Evolutionary conservation across 2,113 vertebrate species (phyloP), one percentile per base, ranked within the genome.

Genomic region (Hippocampus barbouri): DNA sequence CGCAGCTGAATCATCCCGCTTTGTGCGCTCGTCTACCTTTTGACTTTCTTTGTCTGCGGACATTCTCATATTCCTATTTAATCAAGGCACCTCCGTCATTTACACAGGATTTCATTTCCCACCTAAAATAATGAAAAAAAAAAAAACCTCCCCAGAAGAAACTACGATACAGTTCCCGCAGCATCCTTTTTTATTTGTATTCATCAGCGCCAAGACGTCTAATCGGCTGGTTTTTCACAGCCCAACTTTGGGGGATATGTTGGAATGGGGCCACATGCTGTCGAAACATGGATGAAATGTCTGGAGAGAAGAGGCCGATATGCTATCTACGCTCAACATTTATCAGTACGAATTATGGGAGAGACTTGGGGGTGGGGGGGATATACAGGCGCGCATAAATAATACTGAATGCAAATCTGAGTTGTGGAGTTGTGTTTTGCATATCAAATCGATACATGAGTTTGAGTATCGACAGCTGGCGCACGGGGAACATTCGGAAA

Each of bases 41-140:
- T 77, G 23, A 74, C 83, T 85, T 76, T 86, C 70, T 83, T 85
- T 87, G 82, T 70, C 80, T 62, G 74, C 76, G 65, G 72, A 61
- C 79, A 79, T 84, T 87, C 83, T 74, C 76, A 86, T 85, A 75
- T 80, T 88, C 80, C 71, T 71, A 62, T 87, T 87, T 90, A 91
- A 91, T 89, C 86, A 88, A 86, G 84, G 77, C 66, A 78, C 79
- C 73, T 74, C 82, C 77, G 70, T 89, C 80, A 87, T 87, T 88
- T 85, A 81, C 78, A 80, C 73, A 73, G 72, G 68, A 76, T 81
- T 78, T 82, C 68, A 86, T 90, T 87, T 86, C 68, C 79, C 66
- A 75, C 45, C 70, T 30, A 54, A 70, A 72, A 73, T 47, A 65
- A 64, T 74, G 69, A 77, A 73, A 77, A 81, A 78, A 77, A 81